These are phyloP conservation scores for Lophura nycthemera DNA, from an alignment of 2,113 vertebrate genomes.

Conservation along the genomic window DNA sequence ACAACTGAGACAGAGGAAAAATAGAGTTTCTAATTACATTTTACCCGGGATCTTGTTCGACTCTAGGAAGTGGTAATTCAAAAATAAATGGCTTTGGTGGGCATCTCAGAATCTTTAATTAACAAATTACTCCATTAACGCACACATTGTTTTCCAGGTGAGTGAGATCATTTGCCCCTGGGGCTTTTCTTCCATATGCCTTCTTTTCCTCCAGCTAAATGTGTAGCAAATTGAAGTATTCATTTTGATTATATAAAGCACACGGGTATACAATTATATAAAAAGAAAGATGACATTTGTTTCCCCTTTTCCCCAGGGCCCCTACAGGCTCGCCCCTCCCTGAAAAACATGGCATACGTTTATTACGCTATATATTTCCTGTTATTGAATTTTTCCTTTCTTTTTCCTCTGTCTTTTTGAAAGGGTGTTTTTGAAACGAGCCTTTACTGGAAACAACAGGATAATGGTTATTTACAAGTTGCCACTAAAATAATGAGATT, in stretches of 20 bases:
- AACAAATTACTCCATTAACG: slow-evolving; percentile 70
- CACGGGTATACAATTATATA: slow-evolving; percentile 3
- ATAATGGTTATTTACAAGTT: neutral
- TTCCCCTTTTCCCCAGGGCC: neutral
- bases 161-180: slow-evolving; percentile 55
- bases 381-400: neutral
- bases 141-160: slow-evolving; percentile 62
- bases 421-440: neutral
- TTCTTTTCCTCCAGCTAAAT: slow-evolving; percentile 58
- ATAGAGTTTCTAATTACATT: slow-evolving; percentile 54
- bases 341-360: neutral
- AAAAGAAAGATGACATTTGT: slow-evolving; percentile 45
- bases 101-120: slow-evolving; percentile 71
- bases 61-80: slow-evolving; percentile 56
- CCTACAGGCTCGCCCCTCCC: neutral
- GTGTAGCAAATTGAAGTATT: slow-evolving; percentile 54
- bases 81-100: slow-evolving; percentile 60
- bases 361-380: neutral
- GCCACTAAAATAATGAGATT: neutral
- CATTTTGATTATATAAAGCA: slow-evolving; percentile 65
- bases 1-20: slow-evolving; percentile 29
- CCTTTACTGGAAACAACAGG: neutral
- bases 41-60: slow-evolving; percentile 41
- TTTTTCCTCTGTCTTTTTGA: neutral
- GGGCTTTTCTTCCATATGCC: slow-evolving; percentile 63